Evolutionary conservation across 2,888 invertebrate genomes (phyloP), one percentile per base, ranked within the genome.

Genomic region (Parnassius orleans): DNA sequence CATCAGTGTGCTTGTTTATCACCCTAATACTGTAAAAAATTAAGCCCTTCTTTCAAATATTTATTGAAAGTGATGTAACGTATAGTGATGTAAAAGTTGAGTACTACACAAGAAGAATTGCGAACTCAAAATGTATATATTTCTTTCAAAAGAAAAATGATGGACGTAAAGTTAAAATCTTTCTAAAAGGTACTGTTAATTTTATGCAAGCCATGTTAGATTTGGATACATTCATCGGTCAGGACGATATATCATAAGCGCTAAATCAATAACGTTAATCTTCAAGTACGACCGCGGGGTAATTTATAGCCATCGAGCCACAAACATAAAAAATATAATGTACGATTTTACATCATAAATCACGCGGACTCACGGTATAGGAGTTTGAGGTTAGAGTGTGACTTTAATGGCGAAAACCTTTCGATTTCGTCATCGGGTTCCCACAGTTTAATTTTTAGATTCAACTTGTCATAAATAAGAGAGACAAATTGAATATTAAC

Each of bases 321-420:
- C 77, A 72, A 76, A 83, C 83, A 86, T 87, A 86, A 88, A 87
- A 87, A 85, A 62, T 85, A 79, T 86, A 85, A 85, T 84, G 86
- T 82, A 75, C 77, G 75, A 74, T 78, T 76, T 76, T 78, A 74
- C 70, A 71, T 76, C 68, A 86, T 87, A 87, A 86, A 86, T 87
- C 86, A 86, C 76, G 66, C 69, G 53, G 60, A 59, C 50, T 64
- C 56, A 62, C 66, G 68, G 42, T 53, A 15, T 41, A n/a, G 61
- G 63, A 66, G 66, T 65, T 53, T 61, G 62, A 59, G 61, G 64
- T 63, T 65, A 65, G 74, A 73, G 72, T 74, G 73, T 71, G 77
- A 78, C 76, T 78, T 80, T 83, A 78, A 85, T 82, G 75, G 84
- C 82, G 76, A 86, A 86, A 77, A 84, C 77, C 81, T 79, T 75